These are phyloP conservation scores for Erpornis zantholeuca DNA, from an alignment of 2,113 vertebrate species.

Conservation along the genomic window DNA sequence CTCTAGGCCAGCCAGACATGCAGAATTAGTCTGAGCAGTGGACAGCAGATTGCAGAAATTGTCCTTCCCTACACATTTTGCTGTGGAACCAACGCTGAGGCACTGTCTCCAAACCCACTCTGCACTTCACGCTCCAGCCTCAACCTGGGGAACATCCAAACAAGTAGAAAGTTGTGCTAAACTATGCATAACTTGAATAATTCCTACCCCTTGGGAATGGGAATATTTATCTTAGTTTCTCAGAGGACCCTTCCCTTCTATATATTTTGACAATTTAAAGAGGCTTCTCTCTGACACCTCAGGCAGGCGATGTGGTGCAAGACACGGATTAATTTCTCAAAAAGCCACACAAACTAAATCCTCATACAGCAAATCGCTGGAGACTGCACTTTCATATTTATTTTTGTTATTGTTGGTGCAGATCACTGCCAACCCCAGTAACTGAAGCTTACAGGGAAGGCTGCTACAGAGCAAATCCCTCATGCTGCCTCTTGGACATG, in stretches of 20 bases:
- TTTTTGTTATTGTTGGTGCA: constrained; percentile 51
- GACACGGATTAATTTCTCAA: neutral
- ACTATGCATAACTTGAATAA: neutral
- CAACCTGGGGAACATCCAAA: neutral
- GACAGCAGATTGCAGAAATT: neutral
- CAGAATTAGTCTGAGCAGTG: neutral
- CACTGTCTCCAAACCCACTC: neutral
- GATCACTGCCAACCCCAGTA: constrained; percentile 38
- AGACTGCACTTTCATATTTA: constrained; percentile 50
- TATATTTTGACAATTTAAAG: constrained; percentile 50
- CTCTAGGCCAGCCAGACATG: neutral
- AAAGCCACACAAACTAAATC: constrained; percentile 39
- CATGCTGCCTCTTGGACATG: constrained; percentile 41
- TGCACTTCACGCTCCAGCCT: neutral
- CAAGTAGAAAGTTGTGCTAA: neutral
- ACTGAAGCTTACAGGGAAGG: constrained; percentile 29
- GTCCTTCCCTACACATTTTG: neutral
- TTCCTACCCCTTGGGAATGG: neutral
- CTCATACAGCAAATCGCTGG: neutral
- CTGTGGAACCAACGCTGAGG: neutral
- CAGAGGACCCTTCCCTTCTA: neutral
- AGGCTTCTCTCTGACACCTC: constrained; percentile 37
- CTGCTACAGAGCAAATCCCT: constrained; percentile 30
- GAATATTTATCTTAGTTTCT: neutral
- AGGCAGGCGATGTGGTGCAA: neutral